Evolutionary conservation across 1,140 invertebrate genomes (phyloP).

Genomic region (Drosophila nasuta): DNA sequence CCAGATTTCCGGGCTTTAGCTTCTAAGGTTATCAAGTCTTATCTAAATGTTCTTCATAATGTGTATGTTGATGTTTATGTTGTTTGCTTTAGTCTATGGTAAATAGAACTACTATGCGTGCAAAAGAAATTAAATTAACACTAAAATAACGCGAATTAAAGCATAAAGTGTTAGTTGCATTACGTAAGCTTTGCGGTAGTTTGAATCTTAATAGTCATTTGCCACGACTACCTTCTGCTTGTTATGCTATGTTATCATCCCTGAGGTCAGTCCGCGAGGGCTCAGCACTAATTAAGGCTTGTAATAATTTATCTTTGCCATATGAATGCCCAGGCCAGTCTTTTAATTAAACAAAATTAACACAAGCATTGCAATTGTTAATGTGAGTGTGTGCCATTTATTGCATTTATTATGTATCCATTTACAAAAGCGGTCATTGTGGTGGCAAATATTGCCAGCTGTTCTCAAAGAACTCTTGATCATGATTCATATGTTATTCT

Average conservation of each 20-base stretch:
- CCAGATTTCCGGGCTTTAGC: not conserved
- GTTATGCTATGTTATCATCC: constrained; percentile 40
- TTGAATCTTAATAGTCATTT: constrained; percentile 63
- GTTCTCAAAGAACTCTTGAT: not conserved
- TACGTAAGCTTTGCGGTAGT: constrained; percentile 60
- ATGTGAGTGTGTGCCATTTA: not conserved
- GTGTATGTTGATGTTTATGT: constrained; percentile 9
- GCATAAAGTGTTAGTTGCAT: constrained; percentile 34
- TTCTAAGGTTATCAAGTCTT: not conserved
- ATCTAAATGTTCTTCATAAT: constrained; percentile 14
- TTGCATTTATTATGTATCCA: constrained; percentile 14
- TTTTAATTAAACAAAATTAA: constrained; percentile 59
- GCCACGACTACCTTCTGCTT: constrained; percentile 35
- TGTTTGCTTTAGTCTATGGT: constrained; percentile 6
- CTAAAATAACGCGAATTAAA: constrained; percentile 10
- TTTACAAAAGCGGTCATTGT: not conserved
- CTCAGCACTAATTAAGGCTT: constrained; percentile 64
- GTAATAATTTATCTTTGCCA: constrained; percentile 58
- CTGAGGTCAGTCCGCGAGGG: constrained; percentile 56
- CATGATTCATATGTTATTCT: not conserved
- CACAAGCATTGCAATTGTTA: constrained; percentile 22
- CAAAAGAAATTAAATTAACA: constrained; percentile 4
- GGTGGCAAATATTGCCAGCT: not conserved
- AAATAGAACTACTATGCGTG: constrained; percentile 15
- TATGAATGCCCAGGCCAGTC: constrained; percentile 48